These are phyloP conservation scores for Homarus gammarus DNA, from an alignment of 2,888 invertebrate genomes.

Conservation along the genomic window DNA sequence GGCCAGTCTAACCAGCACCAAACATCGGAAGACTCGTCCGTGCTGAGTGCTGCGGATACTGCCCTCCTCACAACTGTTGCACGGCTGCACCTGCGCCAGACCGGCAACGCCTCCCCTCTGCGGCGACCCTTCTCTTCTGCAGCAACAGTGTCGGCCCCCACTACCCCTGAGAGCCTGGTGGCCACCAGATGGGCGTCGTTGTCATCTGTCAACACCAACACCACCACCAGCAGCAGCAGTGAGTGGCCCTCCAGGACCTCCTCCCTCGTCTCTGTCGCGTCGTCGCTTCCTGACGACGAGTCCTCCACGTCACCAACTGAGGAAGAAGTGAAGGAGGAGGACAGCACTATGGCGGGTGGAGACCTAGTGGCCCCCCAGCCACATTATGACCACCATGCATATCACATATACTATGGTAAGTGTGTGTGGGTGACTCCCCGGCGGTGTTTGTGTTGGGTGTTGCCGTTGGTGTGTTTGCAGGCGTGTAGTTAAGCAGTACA, in stretches of 20 bases:
- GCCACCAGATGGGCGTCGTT: conserved; percentile 46
- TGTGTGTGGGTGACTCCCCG: too few relatives aligned
- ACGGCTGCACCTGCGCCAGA: conserved; percentile 51
- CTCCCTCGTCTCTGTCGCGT: conserved; percentile 49
- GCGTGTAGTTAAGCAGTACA: conserved; percentile 7
- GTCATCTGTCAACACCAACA: neutral
- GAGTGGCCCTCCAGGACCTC: conserved; percentile 64
- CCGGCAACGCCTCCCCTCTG: conserved; percentile 4
- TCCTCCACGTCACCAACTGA: neutral
- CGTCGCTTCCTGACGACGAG: conserved; percentile 69
- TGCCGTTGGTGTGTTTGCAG: neutral
- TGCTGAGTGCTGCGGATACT: conserved; percentile 45
- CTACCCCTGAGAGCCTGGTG: conserved; percentile 43
- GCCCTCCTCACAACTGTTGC: conserved; percentile 47
- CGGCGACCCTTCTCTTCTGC: conserved; percentile 2
- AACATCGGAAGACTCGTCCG: neutral
- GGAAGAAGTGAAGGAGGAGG: conserved; percentile 43
- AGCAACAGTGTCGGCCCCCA: neutral
- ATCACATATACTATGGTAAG: conserved; percentile 70
- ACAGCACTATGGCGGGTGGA: conserved; percentile 60
- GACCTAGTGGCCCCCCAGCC: conserved; percentile 58
- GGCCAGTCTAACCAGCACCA: neutral
- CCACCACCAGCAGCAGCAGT: conserved; percentile 25
- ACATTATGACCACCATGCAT: conserved; percentile 69
- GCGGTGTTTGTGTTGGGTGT: too few relatives aligned